phyloP scores from a whole-genome alignment of 2,888 invertebrate species.

The Frankliniella intonsa region DNA sequence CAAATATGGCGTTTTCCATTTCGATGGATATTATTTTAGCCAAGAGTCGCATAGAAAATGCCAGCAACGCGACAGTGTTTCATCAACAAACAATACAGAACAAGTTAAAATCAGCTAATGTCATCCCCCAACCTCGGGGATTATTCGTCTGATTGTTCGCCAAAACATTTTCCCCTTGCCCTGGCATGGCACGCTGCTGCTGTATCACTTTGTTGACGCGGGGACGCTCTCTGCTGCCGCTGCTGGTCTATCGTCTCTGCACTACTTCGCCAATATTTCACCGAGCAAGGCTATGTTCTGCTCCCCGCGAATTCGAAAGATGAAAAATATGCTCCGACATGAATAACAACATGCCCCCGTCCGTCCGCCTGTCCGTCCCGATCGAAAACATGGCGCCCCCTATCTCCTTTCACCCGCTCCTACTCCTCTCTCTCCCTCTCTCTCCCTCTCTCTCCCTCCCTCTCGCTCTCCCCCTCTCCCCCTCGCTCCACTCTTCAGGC shows the following conservation, averaged over 20 bases:
- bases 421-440: no score
- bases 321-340: constrained; percentile 19
- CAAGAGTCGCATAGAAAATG: no score
- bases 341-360: background rate
- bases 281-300: background rate
- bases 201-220: background rate
- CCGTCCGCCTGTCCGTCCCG: no score
- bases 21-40: no score
- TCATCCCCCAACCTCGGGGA: no score
- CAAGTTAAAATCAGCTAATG: background rate
- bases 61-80: no score
- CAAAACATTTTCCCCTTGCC: background rate
- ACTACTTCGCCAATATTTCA: background rate
- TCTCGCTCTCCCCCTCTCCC: no score
- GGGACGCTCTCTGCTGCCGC: background rate
- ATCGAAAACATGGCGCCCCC: background rate
- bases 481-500: background rate
- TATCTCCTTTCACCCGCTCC: background rate
- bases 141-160: no score
- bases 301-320: constrained; percentile 9
- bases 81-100: background rate
- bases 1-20: no score
- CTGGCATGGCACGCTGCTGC: background rate
- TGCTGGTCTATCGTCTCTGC: background rate
- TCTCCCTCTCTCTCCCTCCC: no score